Evolutionary conservation across 2,888 invertebrate species (phyloP), one percentile per base, ranked within the genome.

Genomic region (Liopterus haemorrhoidalis): DNA sequence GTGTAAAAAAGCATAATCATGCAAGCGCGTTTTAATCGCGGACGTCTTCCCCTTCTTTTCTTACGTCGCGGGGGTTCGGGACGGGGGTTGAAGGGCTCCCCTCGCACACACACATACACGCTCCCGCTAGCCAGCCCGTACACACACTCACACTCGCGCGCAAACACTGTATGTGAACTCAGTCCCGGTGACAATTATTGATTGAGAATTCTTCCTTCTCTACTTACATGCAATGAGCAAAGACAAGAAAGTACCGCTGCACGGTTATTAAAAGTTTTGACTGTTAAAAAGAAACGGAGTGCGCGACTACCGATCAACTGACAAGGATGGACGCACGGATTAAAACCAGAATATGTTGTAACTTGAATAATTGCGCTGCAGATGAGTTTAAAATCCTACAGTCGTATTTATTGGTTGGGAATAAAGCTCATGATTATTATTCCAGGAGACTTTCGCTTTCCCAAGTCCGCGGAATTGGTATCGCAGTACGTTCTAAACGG

Each of bases 121-220:
- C 25, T 11, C 18, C 15, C 18, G 20, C 33, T 20, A 20, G 12
- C 33, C 18, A 9, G 5, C 33, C n/a, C 33, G 20, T 15, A 5
- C 11, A 31, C 31, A 31, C 33, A 19, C 18, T 32, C 41, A 15
- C 33, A 42, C 33, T 27, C 43, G 25, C 41, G n/a, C 25, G 8
- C 18, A 22, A 15, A 24, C 25, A 33, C 24, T n/a, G n/a, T n/a
- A n/a, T n/a, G 20, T 27, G 28, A 16, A 39, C 27, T 18, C 16
- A 70, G 71, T 70, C 72, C 72, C 75, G 76, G 76, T 76, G 76
- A 77, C 76, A 77, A 77, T 77, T 77, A 77, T 77, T 75, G 76
- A 77, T 77, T 77, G 76, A 75, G 75, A 75, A 76, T 76, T 76
- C 76, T 75, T 76, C 75, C 75, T 74, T 63, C 62, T 64, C 62